phyloP scores from a whole-genome alignment of 2,113 vertebrate genomes.

The Mastomys natalensis region DNA sequence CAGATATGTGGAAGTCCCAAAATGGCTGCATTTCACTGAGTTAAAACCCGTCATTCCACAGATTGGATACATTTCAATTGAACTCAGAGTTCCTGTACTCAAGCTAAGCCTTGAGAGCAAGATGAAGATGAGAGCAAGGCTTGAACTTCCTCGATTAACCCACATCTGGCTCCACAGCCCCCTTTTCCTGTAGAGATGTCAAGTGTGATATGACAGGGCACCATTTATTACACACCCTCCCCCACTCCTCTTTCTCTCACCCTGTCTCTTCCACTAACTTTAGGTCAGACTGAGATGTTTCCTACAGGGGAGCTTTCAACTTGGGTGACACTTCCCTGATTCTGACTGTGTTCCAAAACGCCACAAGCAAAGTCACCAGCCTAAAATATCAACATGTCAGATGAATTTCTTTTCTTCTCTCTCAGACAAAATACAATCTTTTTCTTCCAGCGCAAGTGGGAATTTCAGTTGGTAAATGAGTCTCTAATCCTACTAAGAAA shows the following conservation, averaged over 20 bases:
- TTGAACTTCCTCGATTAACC: slow-evolving; percentile 72
- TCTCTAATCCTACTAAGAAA: neutral
- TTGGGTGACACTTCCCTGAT: slow-evolving; percentile 81
- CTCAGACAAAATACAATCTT: slow-evolving; percentile 68
- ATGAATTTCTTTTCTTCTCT: slow-evolving; percentile 14
- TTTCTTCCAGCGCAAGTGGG: slow-evolving; percentile 38
- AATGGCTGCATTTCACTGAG: slow-evolving; percentile 51
- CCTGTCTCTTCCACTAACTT: slow-evolving; percentile 78
- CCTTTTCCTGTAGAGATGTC: slow-evolving; percentile 82
- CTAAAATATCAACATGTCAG: slow-evolving; percentile 69
- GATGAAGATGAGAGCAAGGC: slow-evolving; percentile 54
- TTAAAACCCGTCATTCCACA: slow-evolving; percentile 20
- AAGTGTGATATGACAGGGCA: slow-evolving; percentile 73
- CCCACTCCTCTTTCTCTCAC: slow-evolving; percentile 41
- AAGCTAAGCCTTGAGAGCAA: slow-evolving; percentile 60
- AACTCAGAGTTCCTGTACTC: slow-evolving; percentile 72
- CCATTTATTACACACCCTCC: slow-evolving; percentile 81
- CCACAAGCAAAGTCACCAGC: slow-evolving; percentile 68
- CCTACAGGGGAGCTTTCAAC: slow-evolving; percentile 81
- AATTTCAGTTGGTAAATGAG: slow-evolving; percentile 39
- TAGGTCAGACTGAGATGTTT: slow-evolving; percentile 80
- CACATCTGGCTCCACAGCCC: slow-evolving; percentile 70
- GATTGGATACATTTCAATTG: slow-evolving; percentile 52
- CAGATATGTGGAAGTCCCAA: slow-evolving; percentile 19
- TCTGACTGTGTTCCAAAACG: slow-evolving; percentile 78